Conservation (phyloP, 2,888 invertebrate species). For the Sminthurinus aureus region DNA sequence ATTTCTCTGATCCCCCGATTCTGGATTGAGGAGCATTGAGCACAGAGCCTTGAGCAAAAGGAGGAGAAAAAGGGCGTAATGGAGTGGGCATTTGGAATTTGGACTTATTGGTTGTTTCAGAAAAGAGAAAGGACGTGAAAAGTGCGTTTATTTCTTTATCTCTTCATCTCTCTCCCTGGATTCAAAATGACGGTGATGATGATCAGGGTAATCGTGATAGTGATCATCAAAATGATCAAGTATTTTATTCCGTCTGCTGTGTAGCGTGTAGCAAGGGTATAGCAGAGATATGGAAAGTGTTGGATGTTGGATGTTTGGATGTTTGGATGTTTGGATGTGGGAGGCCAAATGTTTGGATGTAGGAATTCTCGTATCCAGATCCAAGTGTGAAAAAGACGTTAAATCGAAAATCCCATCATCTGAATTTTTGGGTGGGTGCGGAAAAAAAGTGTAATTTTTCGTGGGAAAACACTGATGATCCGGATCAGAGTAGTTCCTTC, state of each 20-base stretch:
- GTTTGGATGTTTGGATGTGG: no score
- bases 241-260: no score
- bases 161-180: background rate
- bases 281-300: no score
- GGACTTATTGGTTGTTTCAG: slow-evolving; percentile 35
- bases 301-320: no score
- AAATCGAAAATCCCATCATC: slow-evolving; percentile 54
- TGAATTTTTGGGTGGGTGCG: slow-evolving; percentile 47
- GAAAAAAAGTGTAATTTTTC: slow-evolving; percentile 59
- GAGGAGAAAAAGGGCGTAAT: background rate
- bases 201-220: background rate
- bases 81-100: slow-evolving; percentile 20
- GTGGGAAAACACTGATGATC: slow-evolving; percentile 59
- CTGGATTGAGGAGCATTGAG: no score
- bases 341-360: background rate
- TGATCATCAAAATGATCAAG: background rate
- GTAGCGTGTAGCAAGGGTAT: no score
- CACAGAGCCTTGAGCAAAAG: background rate
- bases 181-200: slow-evolving; percentile 32
- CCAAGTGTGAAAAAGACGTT: slow-evolving; percentile 38
- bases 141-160: background rate
- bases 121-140: background rate
- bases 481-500: slow-evolving; percentile 45
- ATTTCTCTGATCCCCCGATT: no score
- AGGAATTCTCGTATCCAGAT: no score